Evolutionary conservation across 2,113 vertebrate genomes (phyloP).

Genomic region (Grallaria varia): DNA sequence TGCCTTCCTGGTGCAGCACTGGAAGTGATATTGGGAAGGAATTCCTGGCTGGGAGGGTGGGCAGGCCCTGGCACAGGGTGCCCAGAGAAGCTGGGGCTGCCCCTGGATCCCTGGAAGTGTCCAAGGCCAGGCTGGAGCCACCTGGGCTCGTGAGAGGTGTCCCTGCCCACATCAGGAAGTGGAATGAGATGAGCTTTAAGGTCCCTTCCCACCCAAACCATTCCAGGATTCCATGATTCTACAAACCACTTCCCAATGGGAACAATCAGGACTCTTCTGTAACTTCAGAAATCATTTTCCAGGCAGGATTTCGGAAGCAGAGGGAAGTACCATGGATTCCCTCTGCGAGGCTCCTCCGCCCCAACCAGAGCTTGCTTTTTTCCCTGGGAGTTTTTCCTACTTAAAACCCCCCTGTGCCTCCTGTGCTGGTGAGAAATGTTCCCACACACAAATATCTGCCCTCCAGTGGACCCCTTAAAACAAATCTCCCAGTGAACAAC

Average conservation of each 20-base stretch:
- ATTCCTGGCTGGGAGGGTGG: not conserved
- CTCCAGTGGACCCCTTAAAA: slow-evolving; percentile 62
- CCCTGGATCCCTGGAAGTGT: not conserved
- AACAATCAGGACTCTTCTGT: not conserved
- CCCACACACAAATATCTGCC: slow-evolving; percentile 49
- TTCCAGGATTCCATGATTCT: not conserved
- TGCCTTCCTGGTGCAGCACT: not conserved
- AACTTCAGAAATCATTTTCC: not conserved
- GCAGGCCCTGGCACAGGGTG: not conserved
- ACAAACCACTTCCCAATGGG: not conserved
- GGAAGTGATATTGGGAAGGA: not conserved
- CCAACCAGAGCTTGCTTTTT: not conserved
- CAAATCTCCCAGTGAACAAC: slow-evolving; percentile 73
- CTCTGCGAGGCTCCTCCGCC: not conserved
- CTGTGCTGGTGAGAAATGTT: not conserved
- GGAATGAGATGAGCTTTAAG: not conserved
- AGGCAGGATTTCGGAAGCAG: not conserved
- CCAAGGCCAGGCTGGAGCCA: not conserved
- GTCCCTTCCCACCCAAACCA: not conserved
- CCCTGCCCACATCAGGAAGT: not conserved
- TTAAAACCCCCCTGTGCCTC: not conserved
- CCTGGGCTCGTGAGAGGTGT: accelerated
- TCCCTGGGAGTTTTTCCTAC: not conserved
- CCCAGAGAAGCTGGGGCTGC: not conserved
- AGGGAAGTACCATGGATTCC: not conserved